phyloP scores from a whole-genome alignment of 2,797 vertebrate genomes.

The Sebastes hubbsi region DNA sequence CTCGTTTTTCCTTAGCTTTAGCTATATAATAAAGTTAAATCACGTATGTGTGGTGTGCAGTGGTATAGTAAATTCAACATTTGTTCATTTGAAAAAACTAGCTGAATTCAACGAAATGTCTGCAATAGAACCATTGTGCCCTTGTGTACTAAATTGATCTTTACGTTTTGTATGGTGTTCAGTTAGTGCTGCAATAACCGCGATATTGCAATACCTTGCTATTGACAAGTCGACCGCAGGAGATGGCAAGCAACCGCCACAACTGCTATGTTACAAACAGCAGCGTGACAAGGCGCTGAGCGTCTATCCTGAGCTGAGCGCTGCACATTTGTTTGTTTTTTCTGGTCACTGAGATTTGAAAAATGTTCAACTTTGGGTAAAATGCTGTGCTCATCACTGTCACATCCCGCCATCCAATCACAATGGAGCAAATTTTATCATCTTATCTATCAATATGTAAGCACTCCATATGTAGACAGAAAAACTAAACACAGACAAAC shows the following conservation, averaged over 20 bases:
- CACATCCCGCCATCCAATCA: too few relatives aligned
- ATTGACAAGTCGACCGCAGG: accelerated
- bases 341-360: too few relatives aligned
- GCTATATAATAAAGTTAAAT: background rate
- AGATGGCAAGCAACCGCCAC: too few relatives aligned
- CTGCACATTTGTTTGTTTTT: background rate
- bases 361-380: too few relatives aligned
- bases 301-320: too few relatives aligned
- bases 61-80: background rate
- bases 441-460: too few relatives aligned
- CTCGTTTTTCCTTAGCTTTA: accelerated
- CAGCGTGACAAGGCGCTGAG: background rate
- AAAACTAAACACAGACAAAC: background rate
- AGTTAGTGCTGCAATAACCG: too few relatives aligned
- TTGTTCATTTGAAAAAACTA: background rate
- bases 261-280: too few relatives aligned
- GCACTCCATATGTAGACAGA: too few relatives aligned
- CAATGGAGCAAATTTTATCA: too few relatives aligned
- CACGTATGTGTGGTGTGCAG: background rate
- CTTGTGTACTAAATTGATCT: background rate
- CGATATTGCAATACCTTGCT: too few relatives aligned
- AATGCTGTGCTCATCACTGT: accelerated
- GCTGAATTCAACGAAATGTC: background rate
- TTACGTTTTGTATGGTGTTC: background rate
- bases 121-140: background rate